Base-by-base conservation (phyloP, 2,797 vertebrate genomes). In the Uromys caudimaculatus region DNA sequence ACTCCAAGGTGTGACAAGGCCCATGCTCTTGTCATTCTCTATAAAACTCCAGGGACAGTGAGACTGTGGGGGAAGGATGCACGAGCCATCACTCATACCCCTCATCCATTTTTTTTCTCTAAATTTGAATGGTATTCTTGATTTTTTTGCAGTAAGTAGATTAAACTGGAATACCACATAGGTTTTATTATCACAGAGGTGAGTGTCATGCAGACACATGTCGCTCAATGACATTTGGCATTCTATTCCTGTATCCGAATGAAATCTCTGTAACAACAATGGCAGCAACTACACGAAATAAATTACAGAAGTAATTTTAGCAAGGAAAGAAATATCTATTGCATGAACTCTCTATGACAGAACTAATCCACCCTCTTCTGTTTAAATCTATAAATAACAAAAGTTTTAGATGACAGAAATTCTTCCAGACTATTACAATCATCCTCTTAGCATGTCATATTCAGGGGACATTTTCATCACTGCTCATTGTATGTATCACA, bases 401-500 rank as follows among this genome's bases (percentile, higher is more conserved):
- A 96, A 81, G 21, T 67, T 94, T 89, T 50, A 78, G 35, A 92
- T 23, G 24, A 6, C 29, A 89, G 71, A 75, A 95, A 76, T 44
- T 38, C 17, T 54, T 90, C 88, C 54, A 81, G 58, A 75, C 76
- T 90, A 35, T 71, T 32, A 38, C 44, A 83, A 54, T 84, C 75
- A 87, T 21, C 73, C 35, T 56, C 0, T 4, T 84, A 23, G 76
- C 44, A 60, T 69, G 41, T 79, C 21, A 81, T 54, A 71, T 23
- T 88, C 71, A 9, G n/a, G 27, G 8, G 29, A 93, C 50, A 85
- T 81, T 94, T 96, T 93, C 87, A 96, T 94, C 93, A 95, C 52
- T 64, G 38, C 17, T 38, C 41, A 86, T 90, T 93, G 87, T 96
- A 16, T 93, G 76, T 71, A 27, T 90, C 76, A 95, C 60, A 88